These are phyloP conservation scores for Antrozous pallidus DNA, from an alignment of 2,797 vertebrate genomes.

Conservation along the genomic window DNA sequence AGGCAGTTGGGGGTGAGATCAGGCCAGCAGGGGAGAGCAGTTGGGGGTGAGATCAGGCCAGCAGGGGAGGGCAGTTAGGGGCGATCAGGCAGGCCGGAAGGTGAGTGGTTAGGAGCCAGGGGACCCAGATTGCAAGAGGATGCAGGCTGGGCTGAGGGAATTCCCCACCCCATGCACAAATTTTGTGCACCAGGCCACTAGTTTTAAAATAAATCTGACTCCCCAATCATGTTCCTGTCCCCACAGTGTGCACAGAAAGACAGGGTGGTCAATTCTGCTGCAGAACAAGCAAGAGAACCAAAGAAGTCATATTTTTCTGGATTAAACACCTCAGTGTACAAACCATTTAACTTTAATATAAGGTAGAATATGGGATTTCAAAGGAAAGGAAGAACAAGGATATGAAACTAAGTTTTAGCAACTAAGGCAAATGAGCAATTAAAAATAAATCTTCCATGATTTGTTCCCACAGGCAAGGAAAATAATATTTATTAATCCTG, in stretches of 20 bases:
- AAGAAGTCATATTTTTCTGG: background rate
- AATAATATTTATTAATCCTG: constrained; percentile 25
- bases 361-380: constrained; percentile 25
- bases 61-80: too few relatives aligned
- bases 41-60: too few relatives aligned
- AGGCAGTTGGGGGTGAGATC: too few relatives aligned
- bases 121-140: too few relatives aligned
- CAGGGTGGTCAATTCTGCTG: background rate
- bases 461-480: constrained; percentile 1
- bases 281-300: background rate
- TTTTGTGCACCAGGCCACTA: too few relatives aligned
- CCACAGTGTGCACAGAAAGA: background rate
- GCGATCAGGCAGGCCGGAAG: too few relatives aligned
- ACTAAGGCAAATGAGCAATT: background rate
- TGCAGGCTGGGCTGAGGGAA: too few relatives aligned
- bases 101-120: too few relatives aligned
- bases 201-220: background rate
- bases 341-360: background rate
- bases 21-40: too few relatives aligned
- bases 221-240: background rate
- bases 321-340: constrained; percentile 14
- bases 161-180: too few relatives aligned
- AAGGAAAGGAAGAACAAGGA: constrained; percentile 8
- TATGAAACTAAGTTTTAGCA: background rate
- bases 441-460: constrained; percentile 51